Evolutionary conservation across 2,888 invertebrate species (phyloP), one percentile per base, ranked within the genome.

Genomic region (Zygogramma bicolorata): DNA sequence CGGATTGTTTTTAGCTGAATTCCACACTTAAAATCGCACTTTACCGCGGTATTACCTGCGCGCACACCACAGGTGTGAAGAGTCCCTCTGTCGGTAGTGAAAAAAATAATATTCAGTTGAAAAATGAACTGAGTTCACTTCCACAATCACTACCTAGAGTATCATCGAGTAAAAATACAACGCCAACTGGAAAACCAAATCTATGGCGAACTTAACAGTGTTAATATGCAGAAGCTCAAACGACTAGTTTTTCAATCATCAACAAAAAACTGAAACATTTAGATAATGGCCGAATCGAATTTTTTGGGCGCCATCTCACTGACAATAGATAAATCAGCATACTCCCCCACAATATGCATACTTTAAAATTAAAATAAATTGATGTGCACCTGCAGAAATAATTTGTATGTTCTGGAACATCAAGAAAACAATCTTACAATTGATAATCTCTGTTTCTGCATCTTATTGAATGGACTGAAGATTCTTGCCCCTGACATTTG

Each of bases 241-340:
- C 84, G 84, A 85, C 85, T 83, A 84, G 84, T 86, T 86, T 86
- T 86, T 86, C 85, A 85, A 82, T 78, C 81, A 81, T 83, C 76
- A 79, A 83, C 85, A 86, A 86, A 86, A 86, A 86, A 85, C 85
- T 75, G 81, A 83, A 82, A 83, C 81, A 82, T 81, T 78, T 72
- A 77, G 78, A 81, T 83, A 81, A 84, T 82, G 83, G 82, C 79
- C 75, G 79, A 79, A 76, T 77, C 71, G 73, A 69, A 72, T 66
- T 66, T 71, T 73, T 65, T 10, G 65, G 38, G 69, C 74, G 77
- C 70, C 80, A 79, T 75, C 79, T 79, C 29, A 3, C 18, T 1
- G 42, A 42, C 42, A 42, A 42, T 42, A 42, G 42, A 18, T 15
- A 6, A 42, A 42, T 18, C 42, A 34, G 34, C 34, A 13, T 8